Evolutionary conservation across 1,140 invertebrate genomes (phyloP), one percentile per base, ranked within the genome.

Genomic region (Grapholita molesta): DNA sequence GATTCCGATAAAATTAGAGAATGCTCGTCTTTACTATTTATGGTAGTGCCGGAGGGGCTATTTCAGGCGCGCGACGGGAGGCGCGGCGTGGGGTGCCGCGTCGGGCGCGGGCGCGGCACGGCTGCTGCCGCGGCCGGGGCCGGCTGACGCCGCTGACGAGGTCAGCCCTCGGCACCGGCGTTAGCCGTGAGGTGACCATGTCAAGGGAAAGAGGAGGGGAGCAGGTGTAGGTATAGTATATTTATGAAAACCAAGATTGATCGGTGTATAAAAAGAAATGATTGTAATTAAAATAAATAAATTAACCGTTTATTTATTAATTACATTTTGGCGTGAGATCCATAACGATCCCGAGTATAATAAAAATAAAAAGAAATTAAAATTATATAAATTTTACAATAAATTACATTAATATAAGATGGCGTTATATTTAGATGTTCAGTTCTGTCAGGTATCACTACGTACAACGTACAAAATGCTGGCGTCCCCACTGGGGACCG

Each of bases 241-340:
- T 83, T 85, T 75, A 84, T 35, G 48, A 88, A 88, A 88, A 80
- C 82, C 79, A 87, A 86, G 89, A 78, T 81, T 84, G 84, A 84
- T 75, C 77, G 80, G 68, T 86, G 86, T 90, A 91, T 89, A 91
- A 91, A 90, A 91, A 89, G 86, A 91, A 90, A 90, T 88, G 75
- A 88, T 67, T 90, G 89, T 91, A 90, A 91, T 91, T 91, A 88
- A 88, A 91, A 90, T 90, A 90, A 91, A 91, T 90, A 90, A 90
- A 91, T 90, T 91, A 91, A 90, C 86, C 84, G 88, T 91, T 91
- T 91, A 91, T 91, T 91, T 91, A 91, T 91, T 91, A 91, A 91
- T 90, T 90, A 91, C 89, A 91, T 88, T 68, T 86, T 88, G 86
- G 89, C 85, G 80, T 88, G 86, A 88, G 88, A 90, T 90, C 89